These are phyloP conservation scores for Caenorhabditis sp. DNA, from an alignment of 2,888 invertebrate species.

Conservation along the genomic window DNA sequence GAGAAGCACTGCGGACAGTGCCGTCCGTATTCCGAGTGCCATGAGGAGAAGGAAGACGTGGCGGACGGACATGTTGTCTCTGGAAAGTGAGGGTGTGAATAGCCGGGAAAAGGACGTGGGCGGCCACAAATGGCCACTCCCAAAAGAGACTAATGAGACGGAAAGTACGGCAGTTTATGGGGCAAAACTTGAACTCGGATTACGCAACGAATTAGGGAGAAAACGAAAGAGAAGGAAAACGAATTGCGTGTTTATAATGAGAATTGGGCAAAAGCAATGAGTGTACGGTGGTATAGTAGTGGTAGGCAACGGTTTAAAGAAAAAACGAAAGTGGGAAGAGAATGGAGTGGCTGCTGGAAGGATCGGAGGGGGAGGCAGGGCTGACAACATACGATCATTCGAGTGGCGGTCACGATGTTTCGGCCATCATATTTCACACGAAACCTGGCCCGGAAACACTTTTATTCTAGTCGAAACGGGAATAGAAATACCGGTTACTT, in stretches of 20 bases:
- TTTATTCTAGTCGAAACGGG: neutral
- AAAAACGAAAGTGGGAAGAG: neutral
- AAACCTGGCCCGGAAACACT: neutral
- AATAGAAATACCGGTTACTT: slow-evolving; percentile 1
- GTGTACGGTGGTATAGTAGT: neutral
- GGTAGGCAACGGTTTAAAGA: neutral
- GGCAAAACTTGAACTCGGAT: slow-evolving; percentile 52
- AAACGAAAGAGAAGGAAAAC: neutral
- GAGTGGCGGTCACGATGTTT: slow-evolving; percentile 13
- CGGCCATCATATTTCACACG: slow-evolving; percentile 2
- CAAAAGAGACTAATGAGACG: slow-evolving; percentile 48
- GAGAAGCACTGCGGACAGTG: slow-evolving; percentile 44
- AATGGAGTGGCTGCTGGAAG: neutral
- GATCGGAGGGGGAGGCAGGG: no score
- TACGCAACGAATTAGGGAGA: slow-evolving; percentile 25
- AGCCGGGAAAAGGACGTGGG: neutral
- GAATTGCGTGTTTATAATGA: slow-evolving; percentile 35
- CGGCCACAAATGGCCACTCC: slow-evolving; percentile 28
- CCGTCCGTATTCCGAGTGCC: slow-evolving; percentile 1
- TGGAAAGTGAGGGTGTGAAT: slow-evolving; percentile 12
- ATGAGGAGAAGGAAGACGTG: slow-evolving; percentile 38
- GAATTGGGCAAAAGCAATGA: neutral
- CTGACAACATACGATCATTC: no score
- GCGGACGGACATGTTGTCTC: slow-evolving; percentile 13
- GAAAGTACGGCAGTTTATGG: slow-evolving; percentile 49